These are phyloP conservation scores for Eupeodes luniger DNA, from an alignment of 2,888 invertebrate species.

Conservation along the genomic window DNA sequence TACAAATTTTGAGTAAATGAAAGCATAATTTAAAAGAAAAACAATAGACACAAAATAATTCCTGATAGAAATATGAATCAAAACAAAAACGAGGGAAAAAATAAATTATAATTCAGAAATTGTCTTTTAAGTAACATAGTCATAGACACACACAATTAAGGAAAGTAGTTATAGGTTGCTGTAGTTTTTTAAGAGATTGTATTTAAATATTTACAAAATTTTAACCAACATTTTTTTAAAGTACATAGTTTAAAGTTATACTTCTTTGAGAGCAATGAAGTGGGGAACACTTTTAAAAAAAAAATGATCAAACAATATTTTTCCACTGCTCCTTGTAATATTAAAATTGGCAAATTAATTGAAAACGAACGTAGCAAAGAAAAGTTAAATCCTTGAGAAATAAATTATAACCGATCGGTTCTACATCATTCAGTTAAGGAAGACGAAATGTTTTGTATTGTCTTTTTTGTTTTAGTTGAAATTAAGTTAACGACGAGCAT, in stretches of 20 bases:
- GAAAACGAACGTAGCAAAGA: too few relatives aligned
- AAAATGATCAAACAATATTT: too few relatives aligned
- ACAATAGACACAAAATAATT: conserved; percentile 14
- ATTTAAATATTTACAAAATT: conserved; percentile 23
- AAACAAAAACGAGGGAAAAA: neutral
- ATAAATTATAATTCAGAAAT: neutral
- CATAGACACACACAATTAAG: conserved; percentile 5
- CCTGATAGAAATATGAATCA: conserved; percentile 6
- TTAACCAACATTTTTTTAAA: too few relatives aligned
- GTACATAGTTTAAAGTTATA: neutral
- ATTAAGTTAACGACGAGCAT: too few relatives aligned
- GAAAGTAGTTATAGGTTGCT: neutral
- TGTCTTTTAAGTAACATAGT: neutral
- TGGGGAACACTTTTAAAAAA: too few relatives aligned
- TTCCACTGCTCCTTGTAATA: too few relatives aligned
- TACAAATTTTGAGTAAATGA: conserved; percentile 13
- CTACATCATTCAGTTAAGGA: too few relatives aligned
- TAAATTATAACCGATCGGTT: too few relatives aligned
- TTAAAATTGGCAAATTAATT: too few relatives aligned
- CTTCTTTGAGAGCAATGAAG: neutral
- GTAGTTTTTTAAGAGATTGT: neutral
- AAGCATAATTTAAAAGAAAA: neutral
- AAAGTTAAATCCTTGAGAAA: too few relatives aligned
- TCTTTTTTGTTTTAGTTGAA: too few relatives aligned
- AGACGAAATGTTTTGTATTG: too few relatives aligned